Percentiles rank a stretch among this genome's conserved stretches.
Conservation (phyloP, 2,888 invertebrate genomes). For the Synergus laeviventris region DNA sequence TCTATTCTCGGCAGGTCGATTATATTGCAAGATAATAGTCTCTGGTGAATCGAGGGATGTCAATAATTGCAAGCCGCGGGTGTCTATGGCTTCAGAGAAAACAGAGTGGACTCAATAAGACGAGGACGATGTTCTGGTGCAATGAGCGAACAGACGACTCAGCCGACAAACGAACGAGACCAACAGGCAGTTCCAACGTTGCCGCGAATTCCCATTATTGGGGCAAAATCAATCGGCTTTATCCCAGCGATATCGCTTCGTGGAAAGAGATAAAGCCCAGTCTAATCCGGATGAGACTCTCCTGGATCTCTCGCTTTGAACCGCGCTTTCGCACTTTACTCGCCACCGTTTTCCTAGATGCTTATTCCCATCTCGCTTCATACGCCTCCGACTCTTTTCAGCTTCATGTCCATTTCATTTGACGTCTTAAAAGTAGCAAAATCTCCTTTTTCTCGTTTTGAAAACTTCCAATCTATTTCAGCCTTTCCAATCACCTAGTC, state of each 20-base stretch:
- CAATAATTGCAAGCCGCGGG: conserved; percentile 63
- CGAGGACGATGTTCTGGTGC: conserved; percentile 36
- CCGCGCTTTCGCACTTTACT: conserved; percentile 54
- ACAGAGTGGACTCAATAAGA: conserved; percentile 49
- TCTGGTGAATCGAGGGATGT: conserved; percentile 52
- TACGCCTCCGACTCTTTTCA: conserved; percentile 39
- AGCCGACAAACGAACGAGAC: conserved; percentile 39
- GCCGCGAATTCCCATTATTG: conserved; percentile 65
- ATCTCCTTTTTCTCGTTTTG: conserved; percentile 40
- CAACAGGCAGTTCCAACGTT: conserved; percentile 34
- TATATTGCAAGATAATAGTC: conserved; percentile 54
- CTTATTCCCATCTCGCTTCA: conserved; percentile 49
- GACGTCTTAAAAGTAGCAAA: neutral
- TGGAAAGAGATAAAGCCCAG: conserved; percentile 58
- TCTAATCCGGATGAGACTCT: conserved; percentile 68
- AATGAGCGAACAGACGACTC: conserved; percentile 36
- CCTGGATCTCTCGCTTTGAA: conserved; percentile 57
- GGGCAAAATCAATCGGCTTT: conserved; percentile 69
- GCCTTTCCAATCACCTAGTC: too few species aligned
- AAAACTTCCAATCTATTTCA: neutral
- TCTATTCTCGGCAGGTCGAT: conserved; percentile 42
- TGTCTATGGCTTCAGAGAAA: conserved; percentile 59
- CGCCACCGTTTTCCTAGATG: conserved; percentile 55
- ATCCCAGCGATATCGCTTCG: conserved; percentile 63
- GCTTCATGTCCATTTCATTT: conserved; percentile 11